Evolutionary conservation across 2,888 invertebrate genomes (phyloP).

Genomic region (Agrilus mali): DNA sequence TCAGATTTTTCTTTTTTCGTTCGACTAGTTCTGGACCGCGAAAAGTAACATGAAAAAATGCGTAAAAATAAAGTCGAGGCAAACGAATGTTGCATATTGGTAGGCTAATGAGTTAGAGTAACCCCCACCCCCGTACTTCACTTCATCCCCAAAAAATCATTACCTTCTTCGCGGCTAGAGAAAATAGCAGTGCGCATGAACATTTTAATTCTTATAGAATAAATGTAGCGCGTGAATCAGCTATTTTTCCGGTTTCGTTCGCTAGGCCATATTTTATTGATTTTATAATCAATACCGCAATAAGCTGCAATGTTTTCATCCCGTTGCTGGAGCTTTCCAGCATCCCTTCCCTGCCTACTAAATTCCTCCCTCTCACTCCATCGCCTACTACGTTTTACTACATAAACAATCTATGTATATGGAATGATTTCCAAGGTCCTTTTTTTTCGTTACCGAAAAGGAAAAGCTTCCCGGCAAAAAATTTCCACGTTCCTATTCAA

Average conservation of each 20-base stretch:
- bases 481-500: neutral
- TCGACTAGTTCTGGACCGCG: neutral
- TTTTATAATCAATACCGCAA: constrained; percentile 42
- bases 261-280: constrained; percentile 38
- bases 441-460: no score
- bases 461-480: neutral
- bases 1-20: constrained; percentile 16
- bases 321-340: constrained; percentile 28
- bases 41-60: constrained; percentile 10
- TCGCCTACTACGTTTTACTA: constrained; percentile 7
- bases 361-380: constrained; percentile 11
- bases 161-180: constrained; percentile 57
- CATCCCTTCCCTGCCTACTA: constrained; percentile 22
- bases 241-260: constrained; percentile 35
- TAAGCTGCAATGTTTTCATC: constrained; percentile 41
- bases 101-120: constrained; percentile 45
- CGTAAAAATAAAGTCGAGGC: constrained; percentile 24
- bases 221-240: constrained; percentile 32
- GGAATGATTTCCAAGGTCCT: no score
- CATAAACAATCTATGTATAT: neutral
- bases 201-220: constrained; percentile 35
- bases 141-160: constrained; percentile 80
- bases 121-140: constrained; percentile 27
- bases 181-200: constrained; percentile 28
- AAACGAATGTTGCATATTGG: constrained; percentile 56